Conservation (phyloP, 2,888 invertebrate genomes). For the Phymatocera aterrima region DNA sequence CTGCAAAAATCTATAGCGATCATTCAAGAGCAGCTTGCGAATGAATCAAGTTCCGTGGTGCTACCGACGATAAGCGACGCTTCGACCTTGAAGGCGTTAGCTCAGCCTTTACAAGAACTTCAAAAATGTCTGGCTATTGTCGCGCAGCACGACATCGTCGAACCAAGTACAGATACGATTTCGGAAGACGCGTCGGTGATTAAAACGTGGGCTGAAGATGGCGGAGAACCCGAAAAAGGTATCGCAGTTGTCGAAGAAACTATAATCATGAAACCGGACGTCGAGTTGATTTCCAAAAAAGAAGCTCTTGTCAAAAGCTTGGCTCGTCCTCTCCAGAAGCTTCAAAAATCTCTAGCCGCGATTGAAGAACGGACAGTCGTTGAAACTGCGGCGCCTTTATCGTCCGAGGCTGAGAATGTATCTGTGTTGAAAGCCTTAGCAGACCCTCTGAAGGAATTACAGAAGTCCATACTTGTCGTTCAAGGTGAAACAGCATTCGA, state of each 20-base stretch:
- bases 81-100: conserved; percentile 72
- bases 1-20: conserved; percentile 66
- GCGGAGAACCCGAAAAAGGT: conserved; percentile 68
- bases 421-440: conserved; percentile 72
- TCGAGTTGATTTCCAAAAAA: conserved; percentile 48
- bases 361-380: conserved; percentile 74
- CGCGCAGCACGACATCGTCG: conserved; percentile 62
- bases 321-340: conserved; percentile 75
- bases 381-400: conserved; percentile 46
- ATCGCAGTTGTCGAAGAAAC: conserved; percentile 64
- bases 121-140: conserved; percentile 75
- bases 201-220: conserved; percentile 71
- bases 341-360: conserved; percentile 75
- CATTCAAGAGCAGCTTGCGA: conserved; percentile 51
- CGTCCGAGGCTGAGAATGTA: conserved; percentile 58
- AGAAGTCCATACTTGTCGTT: conserved; percentile 74
- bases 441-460: conserved; percentile 75
- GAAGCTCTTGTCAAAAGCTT: conserved; percentile 68
- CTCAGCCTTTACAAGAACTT: conserved; percentile 75
- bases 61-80: conserved; percentile 52
- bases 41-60: conserved; percentile 47
- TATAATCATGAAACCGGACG: conserved; percentile 52
- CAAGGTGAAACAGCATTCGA: conserved; percentile 76
- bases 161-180: conserved; percentile 71
- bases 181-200: conserved; percentile 55